Conservation (phyloP, 2,113 vertebrate genomes). For the Lonchura striata region DNA sequence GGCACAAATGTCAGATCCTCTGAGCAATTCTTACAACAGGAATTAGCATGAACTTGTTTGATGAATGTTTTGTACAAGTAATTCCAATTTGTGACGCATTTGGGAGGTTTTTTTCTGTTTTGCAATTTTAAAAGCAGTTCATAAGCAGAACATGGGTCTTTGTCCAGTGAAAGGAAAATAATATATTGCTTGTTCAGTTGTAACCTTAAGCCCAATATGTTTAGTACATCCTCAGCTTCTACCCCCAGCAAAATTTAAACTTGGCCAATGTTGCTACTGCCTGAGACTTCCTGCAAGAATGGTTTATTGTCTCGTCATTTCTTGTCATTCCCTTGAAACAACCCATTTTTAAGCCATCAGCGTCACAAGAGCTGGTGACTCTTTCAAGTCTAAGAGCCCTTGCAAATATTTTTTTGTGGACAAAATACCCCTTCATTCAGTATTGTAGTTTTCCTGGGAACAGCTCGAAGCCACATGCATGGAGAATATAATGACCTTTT, state of each 20-base stretch:
- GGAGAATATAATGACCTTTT: background rate
- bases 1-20: background rate
- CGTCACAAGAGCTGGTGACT: constrained; percentile 23
- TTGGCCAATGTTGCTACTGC: background rate
- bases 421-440: constrained; percentile 9
- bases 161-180: background rate
- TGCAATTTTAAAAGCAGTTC: constrained; percentile 1
- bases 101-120: background rate
- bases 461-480: background rate
- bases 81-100: background rate
- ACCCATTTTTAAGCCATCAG: constrained; percentile 10
- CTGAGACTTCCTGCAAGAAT: constrained; percentile 25
- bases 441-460: constrained; percentile 24
- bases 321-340: background rate
- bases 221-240: background rate
- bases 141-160: background rate
- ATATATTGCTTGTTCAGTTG: background rate
- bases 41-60: background rate
- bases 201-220: background rate
- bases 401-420: constrained; percentile 1
- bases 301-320: background rate
- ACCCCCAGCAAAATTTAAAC: background rate
- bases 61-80: constrained; percentile 13
- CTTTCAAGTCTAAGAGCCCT: background rate
- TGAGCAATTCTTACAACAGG: background rate